Evolutionary conservation across 2,797 vertebrate genomes (phyloP).

Genomic region (Spinus pinus): DNA sequence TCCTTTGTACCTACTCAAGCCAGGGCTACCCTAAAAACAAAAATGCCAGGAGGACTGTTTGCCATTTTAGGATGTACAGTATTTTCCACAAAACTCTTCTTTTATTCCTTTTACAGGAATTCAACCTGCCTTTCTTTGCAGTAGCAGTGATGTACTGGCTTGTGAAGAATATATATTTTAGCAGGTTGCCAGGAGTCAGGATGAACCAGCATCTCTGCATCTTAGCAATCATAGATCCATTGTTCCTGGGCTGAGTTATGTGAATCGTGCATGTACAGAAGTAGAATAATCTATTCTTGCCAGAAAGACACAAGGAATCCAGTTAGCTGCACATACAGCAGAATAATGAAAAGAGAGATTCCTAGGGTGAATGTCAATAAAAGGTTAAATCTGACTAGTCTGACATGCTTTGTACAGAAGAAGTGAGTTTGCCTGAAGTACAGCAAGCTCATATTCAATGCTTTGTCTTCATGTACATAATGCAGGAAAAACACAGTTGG

Average conservation of each 20-base stretch:
- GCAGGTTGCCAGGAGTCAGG: background rate
- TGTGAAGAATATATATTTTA: background rate
- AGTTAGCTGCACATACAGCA: background rate
- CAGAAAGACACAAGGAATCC: background rate
- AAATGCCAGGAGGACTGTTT: background rate
- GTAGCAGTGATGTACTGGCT: background rate
- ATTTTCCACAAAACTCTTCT: background rate
- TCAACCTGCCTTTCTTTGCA: background rate
- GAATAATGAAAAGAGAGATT: background rate
- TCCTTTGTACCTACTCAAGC: background rate
- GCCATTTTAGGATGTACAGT: background rate
- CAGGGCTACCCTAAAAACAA: background rate
- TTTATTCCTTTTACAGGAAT: background rate
- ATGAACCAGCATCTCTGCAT: background rate
- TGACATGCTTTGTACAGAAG: background rate
- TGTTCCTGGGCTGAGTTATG: background rate
- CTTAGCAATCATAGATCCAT: slow-evolving; percentile 13
- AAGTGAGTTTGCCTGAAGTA: background rate
- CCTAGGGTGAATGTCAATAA: background rate
- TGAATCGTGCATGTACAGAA: background rate
- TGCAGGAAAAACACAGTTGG: background rate
- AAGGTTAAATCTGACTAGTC: background rate
- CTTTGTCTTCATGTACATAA: background rate
- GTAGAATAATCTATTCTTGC: background rate
- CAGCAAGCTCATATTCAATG: background rate